Evolutionary conservation across 2,113 vertebrate species (phyloP).

Genomic region (Narcine bancroftii): DNA sequence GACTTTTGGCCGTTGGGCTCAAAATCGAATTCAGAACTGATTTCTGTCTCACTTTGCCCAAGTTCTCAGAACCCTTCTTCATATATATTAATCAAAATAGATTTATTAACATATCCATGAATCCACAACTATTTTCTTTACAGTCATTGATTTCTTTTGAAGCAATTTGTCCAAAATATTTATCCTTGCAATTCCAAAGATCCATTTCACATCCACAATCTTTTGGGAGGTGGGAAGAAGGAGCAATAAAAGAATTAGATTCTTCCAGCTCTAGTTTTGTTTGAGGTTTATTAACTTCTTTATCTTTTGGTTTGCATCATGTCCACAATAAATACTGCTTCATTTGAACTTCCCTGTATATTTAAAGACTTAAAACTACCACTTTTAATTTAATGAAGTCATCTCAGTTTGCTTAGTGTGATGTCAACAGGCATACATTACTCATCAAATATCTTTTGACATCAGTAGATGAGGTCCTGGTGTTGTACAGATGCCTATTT

Average conservation of each 20-base stretch:
- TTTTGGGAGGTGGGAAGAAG: neutral
- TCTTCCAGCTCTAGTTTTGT: neutral
- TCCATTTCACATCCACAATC: neutral
- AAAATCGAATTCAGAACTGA: neutral
- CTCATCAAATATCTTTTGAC: conserved; percentile 27
- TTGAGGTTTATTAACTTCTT: neutral
- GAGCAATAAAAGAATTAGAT: too few species aligned
- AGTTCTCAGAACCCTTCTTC: neutral
- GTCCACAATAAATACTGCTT: neutral
- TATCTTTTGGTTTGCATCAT: neutral
- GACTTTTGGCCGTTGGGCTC: too few species aligned
- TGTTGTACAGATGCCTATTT: neutral
- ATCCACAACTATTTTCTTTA: neutral
- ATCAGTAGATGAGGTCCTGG: neutral
- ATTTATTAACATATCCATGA: neutral
- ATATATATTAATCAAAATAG: neutral
- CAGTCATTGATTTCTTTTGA: neutral
- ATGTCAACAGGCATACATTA: conserved; percentile 32
- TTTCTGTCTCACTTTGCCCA: neutral
- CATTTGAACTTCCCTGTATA: neutral
- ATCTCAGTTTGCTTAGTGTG: conserved; percentile 28
- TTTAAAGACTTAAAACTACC: neutral
- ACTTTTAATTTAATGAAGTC: conserved; percentile 7
- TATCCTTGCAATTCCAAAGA: neutral
- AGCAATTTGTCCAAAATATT: neutral